Conservation (phyloP, 2,113 vertebrate species). For the Gallinago paraguaiae region DNA sequence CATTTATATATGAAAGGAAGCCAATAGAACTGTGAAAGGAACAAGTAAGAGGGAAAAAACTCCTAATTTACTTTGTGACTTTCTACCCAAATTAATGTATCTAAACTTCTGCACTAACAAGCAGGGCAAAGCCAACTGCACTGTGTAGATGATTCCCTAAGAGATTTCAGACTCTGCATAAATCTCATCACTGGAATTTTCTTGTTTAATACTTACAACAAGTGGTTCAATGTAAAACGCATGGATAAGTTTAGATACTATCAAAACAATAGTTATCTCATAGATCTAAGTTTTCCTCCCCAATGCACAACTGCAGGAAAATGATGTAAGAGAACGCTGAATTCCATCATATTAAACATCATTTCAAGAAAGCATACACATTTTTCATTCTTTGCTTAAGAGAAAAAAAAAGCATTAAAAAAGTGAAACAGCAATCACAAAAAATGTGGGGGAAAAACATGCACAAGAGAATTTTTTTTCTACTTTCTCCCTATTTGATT, state of each 20-base stretch:
- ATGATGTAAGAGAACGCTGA: background rate
- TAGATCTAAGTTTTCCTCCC: background rate
- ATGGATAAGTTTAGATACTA: background rate
- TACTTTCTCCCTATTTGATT: background rate
- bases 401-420: background rate
- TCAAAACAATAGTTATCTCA: background rate
- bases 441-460: background rate
- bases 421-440: background rate
- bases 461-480: background rate
- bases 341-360: background rate
- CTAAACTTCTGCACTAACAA: background rate
- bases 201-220: background rate
- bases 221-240: background rate
- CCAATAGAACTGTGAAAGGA: background rate
- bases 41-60: background rate
- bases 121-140: background rate
- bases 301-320: background rate
- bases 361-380: background rate
- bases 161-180: background rate
- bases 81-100: background rate
- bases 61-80: background rate
- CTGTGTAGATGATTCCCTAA: background rate
- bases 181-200: background rate
- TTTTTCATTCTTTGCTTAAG: background rate
- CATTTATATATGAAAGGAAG: background rate